phyloP scores from a whole-genome alignment of 1,140 invertebrate species.

The Drosophila seguyi region DNA sequence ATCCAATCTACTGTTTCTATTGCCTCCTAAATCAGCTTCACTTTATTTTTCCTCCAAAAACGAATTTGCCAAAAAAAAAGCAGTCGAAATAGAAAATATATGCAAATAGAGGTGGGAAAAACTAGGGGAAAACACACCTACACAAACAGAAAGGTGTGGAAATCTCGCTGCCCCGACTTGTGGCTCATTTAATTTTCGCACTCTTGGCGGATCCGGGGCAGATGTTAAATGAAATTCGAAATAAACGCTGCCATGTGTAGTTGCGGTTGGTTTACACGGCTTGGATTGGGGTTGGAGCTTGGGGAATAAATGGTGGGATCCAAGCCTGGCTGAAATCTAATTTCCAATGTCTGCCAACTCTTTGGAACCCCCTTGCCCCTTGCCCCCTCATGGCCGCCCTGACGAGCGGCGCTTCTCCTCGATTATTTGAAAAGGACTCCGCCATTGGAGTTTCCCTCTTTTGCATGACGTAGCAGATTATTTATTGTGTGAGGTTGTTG shows the following conservation, averaged over 20 bases:
- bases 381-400: neutral
- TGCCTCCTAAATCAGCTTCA: slow-evolving; percentile 38
- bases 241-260: slow-evolving; percentile 53
- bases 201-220: slow-evolving; percentile 55
- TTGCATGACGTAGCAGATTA: slow-evolving; percentile 77
- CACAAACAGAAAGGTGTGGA: slow-evolving; percentile 60
- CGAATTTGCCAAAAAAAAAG: slow-evolving; percentile 55
- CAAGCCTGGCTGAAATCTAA: slow-evolving; percentile 60
- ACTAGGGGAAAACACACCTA: slow-evolving; percentile 60
- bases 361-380: slow-evolving; percentile 11
- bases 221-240: slow-evolving; percentile 29
- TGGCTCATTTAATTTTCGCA: slow-evolving; percentile 82
- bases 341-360: slow-evolving; percentile 62
- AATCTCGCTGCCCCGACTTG: slow-evolving; percentile 48
- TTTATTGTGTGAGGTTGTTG: slow-evolving; percentile 80
- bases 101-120: slow-evolving; percentile 65
- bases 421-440: slow-evolving; percentile 24
- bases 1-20: slow-evolving; percentile 1
- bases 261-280: slow-evolving; percentile 42
- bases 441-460: slow-evolving; percentile 41
- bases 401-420: neutral
- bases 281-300: neutral
- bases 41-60: neutral
- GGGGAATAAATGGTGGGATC: slow-evolving; percentile 3
- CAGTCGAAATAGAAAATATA: slow-evolving; percentile 57